A percentile compares a stretch with the other conserved stretches of the same genome.
Evolutionary conservation across 2,888 invertebrate genomes (phyloP).

Genomic region (Malthinus flaveolus): DNA sequence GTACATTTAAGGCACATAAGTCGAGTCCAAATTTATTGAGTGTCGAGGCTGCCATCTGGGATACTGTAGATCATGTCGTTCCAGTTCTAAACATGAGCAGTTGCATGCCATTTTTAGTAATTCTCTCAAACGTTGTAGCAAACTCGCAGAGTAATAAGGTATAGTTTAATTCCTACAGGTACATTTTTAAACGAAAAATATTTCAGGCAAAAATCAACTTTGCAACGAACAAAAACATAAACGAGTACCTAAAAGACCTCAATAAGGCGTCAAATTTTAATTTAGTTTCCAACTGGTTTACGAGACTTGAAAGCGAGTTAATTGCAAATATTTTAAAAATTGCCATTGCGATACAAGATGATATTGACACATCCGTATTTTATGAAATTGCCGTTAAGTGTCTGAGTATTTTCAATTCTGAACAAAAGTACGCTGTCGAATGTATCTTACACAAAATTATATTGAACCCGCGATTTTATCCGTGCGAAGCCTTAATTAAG

Average conservation of each 20-base stretch:
- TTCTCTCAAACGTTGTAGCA: slow-evolving; percentile 42
- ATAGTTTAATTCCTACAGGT: not conserved
- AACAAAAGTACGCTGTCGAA: slow-evolving; percentile 62
- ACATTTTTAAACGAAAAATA: not conserved
- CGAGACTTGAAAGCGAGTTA: slow-evolving; percentile 64
- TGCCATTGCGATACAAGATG: slow-evolving; percentile 42
- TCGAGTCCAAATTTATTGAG: slow-evolving; percentile 55
- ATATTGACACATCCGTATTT: slow-evolving; percentile 57
- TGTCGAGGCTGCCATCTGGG: slow-evolving; percentile 54
- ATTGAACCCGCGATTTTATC: slow-evolving; percentile 64
- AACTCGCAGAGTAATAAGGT: slow-evolving; percentile 38
- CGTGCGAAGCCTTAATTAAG: slow-evolving; percentile 60
- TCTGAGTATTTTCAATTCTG: slow-evolving; percentile 62
- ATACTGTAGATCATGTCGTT: slow-evolving; percentile 55
- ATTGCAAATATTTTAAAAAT: slow-evolving; percentile 59
- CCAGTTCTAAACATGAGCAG: slow-evolving; percentile 55
- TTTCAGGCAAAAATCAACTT: slow-evolving; percentile 52
- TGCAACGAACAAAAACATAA: slow-evolving; percentile 49
- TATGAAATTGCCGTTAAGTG: slow-evolving; percentile 64
- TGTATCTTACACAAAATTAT: slow-evolving; percentile 63
- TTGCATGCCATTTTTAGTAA: slow-evolving; percentile 54
- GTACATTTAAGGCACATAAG: slow-evolving; percentile 48
- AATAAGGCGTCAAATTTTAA: slow-evolving; percentile 45
- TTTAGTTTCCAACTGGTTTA: slow-evolving; percentile 64
- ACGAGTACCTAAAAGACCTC: slow-evolving; percentile 55